Conservation (phyloP, 1,140 invertebrate genomes). For the Phymorhynchus buccinoides region DNA sequence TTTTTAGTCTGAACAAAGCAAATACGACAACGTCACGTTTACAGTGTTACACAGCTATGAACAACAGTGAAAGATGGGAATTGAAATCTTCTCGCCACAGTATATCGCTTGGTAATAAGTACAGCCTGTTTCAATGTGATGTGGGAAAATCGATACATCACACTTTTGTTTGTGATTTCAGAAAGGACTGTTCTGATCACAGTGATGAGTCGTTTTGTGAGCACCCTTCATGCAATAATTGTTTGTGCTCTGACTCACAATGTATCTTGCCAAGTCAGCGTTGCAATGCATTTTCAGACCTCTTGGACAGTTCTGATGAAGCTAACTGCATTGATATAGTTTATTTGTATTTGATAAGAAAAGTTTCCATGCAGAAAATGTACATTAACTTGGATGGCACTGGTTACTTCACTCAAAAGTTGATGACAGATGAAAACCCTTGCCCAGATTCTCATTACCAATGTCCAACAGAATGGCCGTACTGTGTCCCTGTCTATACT, state of each 20-base stretch:
- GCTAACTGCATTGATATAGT: background rate
- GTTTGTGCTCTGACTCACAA: background rate
- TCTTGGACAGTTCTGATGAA: background rate
- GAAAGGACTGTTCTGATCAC: background rate
- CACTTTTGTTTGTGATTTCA: background rate
- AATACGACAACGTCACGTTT: too few relatives aligned
- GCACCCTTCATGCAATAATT: background rate
- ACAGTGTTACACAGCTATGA: too few relatives aligned
- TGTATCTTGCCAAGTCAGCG: background rate
- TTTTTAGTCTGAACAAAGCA: too few relatives aligned
- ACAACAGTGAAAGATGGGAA: too few relatives aligned
- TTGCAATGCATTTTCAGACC: background rate
- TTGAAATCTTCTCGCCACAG: too few relatives aligned
- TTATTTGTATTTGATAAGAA: background rate
- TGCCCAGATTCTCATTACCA: background rate
- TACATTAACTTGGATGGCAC: background rate
- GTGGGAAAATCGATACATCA: background rate
- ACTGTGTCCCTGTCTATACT: conserved; percentile 8
- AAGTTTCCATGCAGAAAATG: background rate
- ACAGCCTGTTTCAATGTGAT: background rate
- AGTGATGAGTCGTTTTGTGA: background rate
- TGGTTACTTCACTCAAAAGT: background rate
- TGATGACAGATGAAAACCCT: background rate
- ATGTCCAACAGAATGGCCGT: background rate
- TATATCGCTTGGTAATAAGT: too few relatives aligned